Evolutionary conservation across 1,140 invertebrate genomes (phyloP).

Genomic region (Stenopsyche tienmushanensis): DNA sequence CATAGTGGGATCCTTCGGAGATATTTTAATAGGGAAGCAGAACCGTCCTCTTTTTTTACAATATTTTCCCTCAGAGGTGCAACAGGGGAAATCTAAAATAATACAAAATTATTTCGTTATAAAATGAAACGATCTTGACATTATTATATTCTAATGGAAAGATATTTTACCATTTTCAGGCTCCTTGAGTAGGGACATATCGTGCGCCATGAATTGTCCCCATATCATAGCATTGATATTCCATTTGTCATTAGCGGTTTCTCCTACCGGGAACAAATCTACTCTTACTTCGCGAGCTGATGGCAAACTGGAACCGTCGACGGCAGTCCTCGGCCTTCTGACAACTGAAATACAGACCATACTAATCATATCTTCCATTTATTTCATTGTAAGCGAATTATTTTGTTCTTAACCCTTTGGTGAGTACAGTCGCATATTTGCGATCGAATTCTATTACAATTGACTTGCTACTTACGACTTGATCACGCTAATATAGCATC

Average conservation of each 20-base stretch:
- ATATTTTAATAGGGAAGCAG: conserved; percentile 34
- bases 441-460: too few species aligned
- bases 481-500: too few species aligned
- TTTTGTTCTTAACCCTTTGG: too few species aligned
- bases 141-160: background rate
- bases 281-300: conserved; percentile 26
- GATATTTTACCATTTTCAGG: background rate
- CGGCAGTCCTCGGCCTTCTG: conserved; percentile 2
- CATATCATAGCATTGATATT: conserved; percentile 22
- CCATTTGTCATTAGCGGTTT: background rate
- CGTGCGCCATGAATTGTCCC: too few species aligned
- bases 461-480: too few species aligned
- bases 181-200: too few species aligned
- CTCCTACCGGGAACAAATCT: conserved; percentile 3
- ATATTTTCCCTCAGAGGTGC: conserved; percentile 17
- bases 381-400: too few species aligned
- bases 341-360: background rate
- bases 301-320: conserved; percentile 20
- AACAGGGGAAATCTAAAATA: conserved; percentile 22
- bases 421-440: too few species aligned
- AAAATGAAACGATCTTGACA: too few species aligned
- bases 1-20: conserved; percentile 16
- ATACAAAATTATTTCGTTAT: too few species aligned
- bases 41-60: conserved; percentile 2
- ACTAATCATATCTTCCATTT: too few species aligned